A percentile compares a stretch with the other conserved stretches of the same genome.
Evolutionary conservation across 2,888 invertebrate genomes (phyloP).

Genomic region (Eupelmus urozonus): DNA sequence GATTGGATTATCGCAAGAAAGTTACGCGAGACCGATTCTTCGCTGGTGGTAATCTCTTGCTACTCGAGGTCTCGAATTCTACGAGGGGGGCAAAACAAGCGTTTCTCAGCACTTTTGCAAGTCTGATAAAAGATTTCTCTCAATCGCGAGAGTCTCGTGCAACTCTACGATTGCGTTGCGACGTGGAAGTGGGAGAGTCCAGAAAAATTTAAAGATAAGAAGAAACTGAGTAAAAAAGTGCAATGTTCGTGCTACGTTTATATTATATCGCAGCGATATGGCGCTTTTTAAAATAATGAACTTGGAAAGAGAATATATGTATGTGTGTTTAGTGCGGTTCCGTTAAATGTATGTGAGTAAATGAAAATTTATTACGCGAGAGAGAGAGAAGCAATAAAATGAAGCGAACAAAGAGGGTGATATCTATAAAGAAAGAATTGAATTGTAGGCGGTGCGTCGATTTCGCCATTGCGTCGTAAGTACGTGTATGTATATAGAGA

Average conservation of each 20-base stretch:
- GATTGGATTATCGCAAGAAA: neutral
- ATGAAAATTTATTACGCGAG: slow-evolving; percentile 6
- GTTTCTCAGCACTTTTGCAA: slow-evolving; percentile 24
- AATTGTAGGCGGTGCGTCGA: slow-evolving; percentile 23
- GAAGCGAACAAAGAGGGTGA: slow-evolving; percentile 12
- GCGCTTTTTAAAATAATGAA: slow-evolving; percentile 45
- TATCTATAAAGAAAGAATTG: too few relatives aligned
- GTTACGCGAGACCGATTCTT: slow-evolving; percentile 1
- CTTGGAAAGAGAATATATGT: slow-evolving; percentile 27
- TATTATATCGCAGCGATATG: slow-evolving; percentile 23
- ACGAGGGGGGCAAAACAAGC: slow-evolving; percentile 35
- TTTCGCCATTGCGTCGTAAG: slow-evolving; percentile 34
- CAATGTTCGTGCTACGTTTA: slow-evolving; percentile 51
- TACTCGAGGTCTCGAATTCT: neutral
- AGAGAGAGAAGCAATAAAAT: slow-evolving; percentile 16
- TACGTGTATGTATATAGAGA: slow-evolving; percentile 43
- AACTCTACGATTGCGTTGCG: slow-evolving; percentile 22
- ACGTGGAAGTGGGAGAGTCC: neutral
- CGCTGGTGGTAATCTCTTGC: slow-evolving; percentile 43
- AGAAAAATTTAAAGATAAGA: neutral
- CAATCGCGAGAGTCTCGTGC: slow-evolving; percentile 28
- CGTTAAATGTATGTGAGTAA: neutral
- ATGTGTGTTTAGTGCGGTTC: slow-evolving; percentile 7
- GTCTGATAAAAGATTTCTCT: slow-evolving; percentile 20
- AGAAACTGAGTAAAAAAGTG: slow-evolving; percentile 32